These are phyloP conservation scores for Pentamera pediparva DNA, from an alignment of 53 echinoderm and acorn worm genomes.

Conservation along the genomic window DNA sequence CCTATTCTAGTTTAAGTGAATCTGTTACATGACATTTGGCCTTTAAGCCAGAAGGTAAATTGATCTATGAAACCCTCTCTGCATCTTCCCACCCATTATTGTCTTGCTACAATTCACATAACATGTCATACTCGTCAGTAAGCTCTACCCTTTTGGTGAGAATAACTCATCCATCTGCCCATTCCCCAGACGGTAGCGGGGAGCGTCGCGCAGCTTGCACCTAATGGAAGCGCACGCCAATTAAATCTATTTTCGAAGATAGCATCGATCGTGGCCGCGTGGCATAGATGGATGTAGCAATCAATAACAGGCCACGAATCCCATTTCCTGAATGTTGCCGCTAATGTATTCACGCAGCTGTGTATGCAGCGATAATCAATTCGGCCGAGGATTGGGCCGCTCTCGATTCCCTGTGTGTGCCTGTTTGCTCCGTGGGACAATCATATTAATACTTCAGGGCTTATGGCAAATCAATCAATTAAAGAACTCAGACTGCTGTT, in stretches of 20 bases:
- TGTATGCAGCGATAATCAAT: constrained; percentile 32
- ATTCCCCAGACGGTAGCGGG: no score
- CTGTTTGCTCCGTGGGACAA: constrained; percentile 14
- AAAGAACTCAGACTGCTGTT: no score
- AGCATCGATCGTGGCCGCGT: constrained; percentile 13
- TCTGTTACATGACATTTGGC: no score
- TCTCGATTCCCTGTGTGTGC: neutral
- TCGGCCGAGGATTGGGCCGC: constrained; percentile 7
- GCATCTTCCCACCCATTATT: no score
- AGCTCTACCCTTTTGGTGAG: no score
- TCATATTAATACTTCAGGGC: neutral
- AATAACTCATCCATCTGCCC: no score
- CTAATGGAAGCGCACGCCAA: neutral
- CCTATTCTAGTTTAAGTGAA: no score
- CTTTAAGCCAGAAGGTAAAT: no score
- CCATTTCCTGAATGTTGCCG: constrained; percentile 34
- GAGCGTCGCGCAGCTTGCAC: no score
- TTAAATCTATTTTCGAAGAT: constrained; percentile 25
- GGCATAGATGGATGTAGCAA: constrained; percentile 2
- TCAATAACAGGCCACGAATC: constrained; percentile 25
- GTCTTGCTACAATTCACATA: no score
- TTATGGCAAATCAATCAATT: constrained; percentile 33
- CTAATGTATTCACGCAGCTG: constrained; percentile 34
- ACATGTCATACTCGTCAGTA: no score
- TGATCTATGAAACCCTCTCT: no score